Evolutionary conservation across 2,113 vertebrate genomes (phyloP), one percentile per base, ranked within the genome.

Genomic region (Crotalus viridis): DNA sequence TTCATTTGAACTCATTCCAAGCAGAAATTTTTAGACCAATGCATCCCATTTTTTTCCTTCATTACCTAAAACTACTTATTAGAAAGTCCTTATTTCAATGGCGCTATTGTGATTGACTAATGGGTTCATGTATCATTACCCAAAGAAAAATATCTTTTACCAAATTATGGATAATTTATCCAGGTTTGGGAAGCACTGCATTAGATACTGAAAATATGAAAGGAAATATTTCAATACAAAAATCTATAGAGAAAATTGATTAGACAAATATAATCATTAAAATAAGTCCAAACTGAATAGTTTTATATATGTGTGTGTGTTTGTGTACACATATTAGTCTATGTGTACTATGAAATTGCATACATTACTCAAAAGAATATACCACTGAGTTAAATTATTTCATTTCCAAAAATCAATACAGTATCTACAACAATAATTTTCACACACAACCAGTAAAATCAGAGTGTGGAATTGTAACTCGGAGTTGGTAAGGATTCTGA

Each of bases 1-100:
- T 13, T 92, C 69, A 81, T 89, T 92, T 74, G 61, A 61, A 89
- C 39, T 85, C 87, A 89, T 89, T 64, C 52, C 91, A 92, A 69
- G 48, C n/a, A 85, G 39, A 89, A 54, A 69, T 59, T 9, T 24
- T 59, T 59, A 24, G 57, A 24, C 2, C 22, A 26, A 9, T 24
- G 57, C 57, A 26, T 59, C 8, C 57, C 57, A 59, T 3, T 57
- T 22, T 57, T 57, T 57, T 22, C 46, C 56, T 24, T 59, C 57
- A 59, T 59, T 24, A 59, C 22, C 57, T 59, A 59, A 59, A 59
- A 26, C 22, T 24, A 10, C 57, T 69, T 92, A 59, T 59, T 59
- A 59, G 22, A 59, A 59, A 64, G 61, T n/a, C 4, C 61, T 64
- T 64, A 64, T 64, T 64, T 64, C 12, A n/a, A 64, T n/a, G 10